Percentiles rank a stretch among this genome's conserved stretches.
These are phyloP conservation scores for Pampusana beccarii DNA, from an alignment of 2,113 vertebrate species.

Conservation along the genomic window DNA sequence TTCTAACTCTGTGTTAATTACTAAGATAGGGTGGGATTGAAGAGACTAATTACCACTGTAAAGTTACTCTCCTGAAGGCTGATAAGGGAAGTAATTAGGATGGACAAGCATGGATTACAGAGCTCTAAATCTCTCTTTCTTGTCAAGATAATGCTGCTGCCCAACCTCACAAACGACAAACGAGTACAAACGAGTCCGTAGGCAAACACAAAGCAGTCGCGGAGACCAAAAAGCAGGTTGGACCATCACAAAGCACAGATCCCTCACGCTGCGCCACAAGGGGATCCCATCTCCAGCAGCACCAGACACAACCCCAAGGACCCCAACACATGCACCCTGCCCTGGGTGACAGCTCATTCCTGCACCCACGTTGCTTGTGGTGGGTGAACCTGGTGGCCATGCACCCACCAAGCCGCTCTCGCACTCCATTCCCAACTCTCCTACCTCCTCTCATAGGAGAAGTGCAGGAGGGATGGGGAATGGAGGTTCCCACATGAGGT, in stretches of 20 bases:
- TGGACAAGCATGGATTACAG: conserved; percentile 70
- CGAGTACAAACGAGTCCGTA: neutral
- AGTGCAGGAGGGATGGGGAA: neutral
- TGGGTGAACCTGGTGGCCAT: neutral
- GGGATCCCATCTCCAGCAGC: neutral
- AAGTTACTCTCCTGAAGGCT: conserved; percentile 62
- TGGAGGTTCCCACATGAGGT: too few relatives aligned
- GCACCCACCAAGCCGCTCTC: accelerated
- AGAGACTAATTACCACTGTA: conserved; percentile 68
- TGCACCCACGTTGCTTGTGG: accelerated
- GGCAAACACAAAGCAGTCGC: neutral
- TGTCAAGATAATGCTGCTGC: conserved; percentile 62
- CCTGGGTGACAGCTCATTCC: neutral
- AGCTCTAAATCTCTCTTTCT: conserved; percentile 38
- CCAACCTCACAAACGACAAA: neutral
- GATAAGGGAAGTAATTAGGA: conserved; percentile 77
- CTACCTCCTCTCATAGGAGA: accelerated
- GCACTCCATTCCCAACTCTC: accelerated
- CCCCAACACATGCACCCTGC: neutral
- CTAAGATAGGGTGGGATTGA: conserved; percentile 65
- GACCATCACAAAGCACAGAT: neutral
- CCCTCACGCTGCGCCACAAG: neutral
- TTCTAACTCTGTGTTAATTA: neutral
- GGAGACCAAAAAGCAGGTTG: neutral
- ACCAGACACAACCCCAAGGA: neutral